Base-by-base conservation (phyloP, 2,888 invertebrate genomes). In the Lacanobia oleracea region DNA sequence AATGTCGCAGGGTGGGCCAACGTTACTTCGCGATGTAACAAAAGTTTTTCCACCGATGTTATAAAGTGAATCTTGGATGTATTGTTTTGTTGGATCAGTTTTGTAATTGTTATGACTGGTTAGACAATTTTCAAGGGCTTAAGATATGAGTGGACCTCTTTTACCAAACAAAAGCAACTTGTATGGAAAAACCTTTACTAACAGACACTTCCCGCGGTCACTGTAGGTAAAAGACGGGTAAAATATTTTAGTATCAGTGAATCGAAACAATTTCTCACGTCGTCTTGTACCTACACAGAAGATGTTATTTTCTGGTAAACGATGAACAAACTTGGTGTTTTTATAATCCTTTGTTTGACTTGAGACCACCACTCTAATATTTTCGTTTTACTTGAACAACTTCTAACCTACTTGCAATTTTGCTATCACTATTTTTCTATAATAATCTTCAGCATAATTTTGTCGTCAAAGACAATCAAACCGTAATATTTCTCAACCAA, bases 31-130 rank as follows among this genome's bases (percentile, higher is more conserved):
- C 66, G 61, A 77, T 76, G 75, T 81, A 79, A 76, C 83, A 70
- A 83, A 73, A 85, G 62, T 85, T 85, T 83, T 86, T 84, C 57
- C 76, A 82, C 77, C 68, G 67, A 78, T 62, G 77, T 71, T 79
- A 77, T 77, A 79, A 72, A 77, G 68, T 67, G 72, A 72, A 77
- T 82, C 73, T 73, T 72, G 61, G 56, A 72, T 56, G 72, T 76
- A 73, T 72, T 27, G 65, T 63, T 77, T 53, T 37, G 56, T 48
- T 23, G 10, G 12, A 40, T 57, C 14, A 4, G 33, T 23, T 56
- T 45, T 45, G 48, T 71, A 37, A 50, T 71, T 59, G 45, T 70
- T 77, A 63, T n/a, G 10, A 33, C 51, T 76, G 5, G 12, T 8
- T 21, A 18, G 1, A 50, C 18, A 8, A 9, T 37, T 23, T 43